Evolutionary conservation across 2,797 vertebrate species (phyloP), one percentile per base, ranked within the genome.

Genomic region (Bucorvus abyssinicus): DNA sequence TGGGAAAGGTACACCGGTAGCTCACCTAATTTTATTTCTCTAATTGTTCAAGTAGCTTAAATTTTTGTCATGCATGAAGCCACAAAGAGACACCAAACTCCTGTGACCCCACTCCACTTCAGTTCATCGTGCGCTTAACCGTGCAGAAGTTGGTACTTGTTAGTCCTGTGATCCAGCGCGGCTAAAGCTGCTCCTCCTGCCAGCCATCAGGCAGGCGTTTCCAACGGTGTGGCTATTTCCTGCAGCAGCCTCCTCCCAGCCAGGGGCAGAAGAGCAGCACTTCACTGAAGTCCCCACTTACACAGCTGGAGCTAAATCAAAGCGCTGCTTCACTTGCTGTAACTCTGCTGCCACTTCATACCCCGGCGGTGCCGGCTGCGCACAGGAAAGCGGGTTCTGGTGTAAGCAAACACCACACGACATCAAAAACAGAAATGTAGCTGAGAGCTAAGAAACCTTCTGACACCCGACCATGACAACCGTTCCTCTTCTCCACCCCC

Each of bases 261-360:
- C 44, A 12, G 40, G 38, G 57, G 59, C 73, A 24, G 80, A 78
- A 57, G 26, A 50, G 52, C 81, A 56, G 63, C 50, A 7, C 65
- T 49, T 73, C 60, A n/a, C 82, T 90, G 50, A 32, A 69, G 19
- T 30, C 73, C 29, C 74, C 53, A 7, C 56, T 44, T 73, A 50
- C 93, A 16, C 78, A 85, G 84, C 56, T 84, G 91, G 87, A 93
- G 38, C 12, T 7, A 36, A 84, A 82, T 67, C 60, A 73, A 47
- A 77, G 47, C 8, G 2, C 45, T 32, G 29, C 59, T 84, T 42
- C 53, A 2, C 17, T 8, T 3, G 30, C 42, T 68, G 44, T 30
- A 42, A 52, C 22, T 1, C 19, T 4, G 26, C 65, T 87, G 89
- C 80, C 80, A 2, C 47, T 56, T 50, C 74, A 5, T 27, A 21